Base-by-base conservation (phyloP, 2,888 invertebrate species). In the Alcis repandata region DNA sequence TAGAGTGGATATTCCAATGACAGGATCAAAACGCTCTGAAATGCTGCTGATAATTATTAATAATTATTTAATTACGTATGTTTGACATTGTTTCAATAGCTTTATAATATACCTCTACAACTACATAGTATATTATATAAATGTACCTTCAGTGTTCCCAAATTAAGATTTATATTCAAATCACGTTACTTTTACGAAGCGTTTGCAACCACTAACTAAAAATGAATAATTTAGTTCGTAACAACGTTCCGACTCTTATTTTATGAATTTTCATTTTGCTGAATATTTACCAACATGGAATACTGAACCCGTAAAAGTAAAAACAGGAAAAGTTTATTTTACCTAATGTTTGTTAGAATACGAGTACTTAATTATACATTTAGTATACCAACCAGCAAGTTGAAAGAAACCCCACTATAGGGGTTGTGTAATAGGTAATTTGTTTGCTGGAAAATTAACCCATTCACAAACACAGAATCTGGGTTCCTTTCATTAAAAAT, bases 231-330 rank as follows among this genome's bases (percentile, higher is more conserved):
- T 58, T 58, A 58, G 48, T 7, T 27, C 27, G 38, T 40, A 48
- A 57, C 46, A 46, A 32, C 40, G 40, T 58, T 40, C n/a, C 13
- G 15, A 27, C 40, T 59, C 41, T 58, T 48, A 48, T 58, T 58
- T 59, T 49, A 59, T 40, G 59, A 59, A 59, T 59, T 59, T 59
- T 49, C 49, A 59, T 59, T 27, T 59, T 49, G 22, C 27, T 38
- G 48, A 49, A 49, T 40, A 48, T 59, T 59, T 49, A 41, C 58
- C 41, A 48, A 48, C 46, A 49, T 32, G 11, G 40, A 58, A 48
- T 22, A 9, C 8, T n/a, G 41, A 22, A 20, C 36, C 10, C 17
- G 48, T 15, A 58, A 46, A 48, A 7, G 27, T 33, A 56, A 45
- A 45, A 56, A 45, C 10, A 56, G 36, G 19, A 33, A 51, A 51